These are phyloP conservation scores for Crenichthys baileyi DNA, from an alignment of 2,797 vertebrate genomes.

Conservation along the genomic window DNA sequence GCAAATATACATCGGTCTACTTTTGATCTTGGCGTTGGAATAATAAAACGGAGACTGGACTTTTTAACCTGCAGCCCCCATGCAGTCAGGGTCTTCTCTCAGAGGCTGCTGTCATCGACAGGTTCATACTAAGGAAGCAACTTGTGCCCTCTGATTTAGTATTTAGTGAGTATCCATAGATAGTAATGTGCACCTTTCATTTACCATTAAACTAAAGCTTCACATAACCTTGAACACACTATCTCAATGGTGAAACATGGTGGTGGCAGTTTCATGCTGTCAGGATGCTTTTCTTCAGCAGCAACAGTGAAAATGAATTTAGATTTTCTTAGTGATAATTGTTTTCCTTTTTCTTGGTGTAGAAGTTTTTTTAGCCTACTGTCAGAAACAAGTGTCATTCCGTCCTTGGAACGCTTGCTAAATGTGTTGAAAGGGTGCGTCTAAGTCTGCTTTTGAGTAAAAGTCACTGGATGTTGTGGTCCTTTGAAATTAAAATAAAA, in stretches of 20 bases:
- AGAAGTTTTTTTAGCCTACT: neutral
- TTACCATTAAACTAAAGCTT: neutral
- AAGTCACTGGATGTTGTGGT: neutral
- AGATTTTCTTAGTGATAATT: neutral
- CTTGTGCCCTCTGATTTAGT: neutral
- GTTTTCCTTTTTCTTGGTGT: neutral
- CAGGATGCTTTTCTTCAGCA: conserved; percentile 1
- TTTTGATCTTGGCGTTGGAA: neutral
- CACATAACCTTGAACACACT: neutral
- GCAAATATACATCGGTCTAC: neutral
- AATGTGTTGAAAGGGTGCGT: neutral
- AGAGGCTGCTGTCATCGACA: neutral
- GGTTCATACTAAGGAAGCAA: neutral
- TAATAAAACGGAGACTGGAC: neutral
- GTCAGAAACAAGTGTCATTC: neutral
- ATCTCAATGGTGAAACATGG: neutral
- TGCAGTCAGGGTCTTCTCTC: neutral
- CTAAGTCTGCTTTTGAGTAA: neutral
- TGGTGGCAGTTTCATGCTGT: neutral
- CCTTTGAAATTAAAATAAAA: neutral
- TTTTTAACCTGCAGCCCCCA: neutral
- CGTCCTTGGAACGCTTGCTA: neutral
- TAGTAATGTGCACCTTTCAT: neutral
- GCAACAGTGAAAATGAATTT: neutral
- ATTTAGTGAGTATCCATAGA: no score